These are phyloP conservation scores for Agraylea sexmaculata DNA, from an alignment of 1,140 invertebrate species.

Conservation along the genomic window DNA sequence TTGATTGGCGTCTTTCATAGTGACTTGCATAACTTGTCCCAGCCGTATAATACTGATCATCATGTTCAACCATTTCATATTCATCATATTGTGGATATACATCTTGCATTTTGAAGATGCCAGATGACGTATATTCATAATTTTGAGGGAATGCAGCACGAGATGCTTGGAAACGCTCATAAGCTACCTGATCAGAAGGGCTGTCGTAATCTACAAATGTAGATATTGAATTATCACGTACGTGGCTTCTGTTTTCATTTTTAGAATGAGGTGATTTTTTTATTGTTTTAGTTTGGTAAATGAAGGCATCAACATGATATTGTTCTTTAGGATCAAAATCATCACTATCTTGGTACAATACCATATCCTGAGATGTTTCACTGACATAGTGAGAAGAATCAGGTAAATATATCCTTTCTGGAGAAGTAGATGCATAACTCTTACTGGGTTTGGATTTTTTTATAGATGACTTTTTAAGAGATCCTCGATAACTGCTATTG, in stretches of 20 bases:
- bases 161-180: conserved; percentile 29
- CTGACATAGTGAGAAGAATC: conserved; percentile 16
- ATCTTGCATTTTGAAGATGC: conserved; percentile 38
- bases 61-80: conserved; percentile 19
- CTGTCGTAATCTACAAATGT: conserved; percentile 35
- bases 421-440: conserved; percentile 9
- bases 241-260: conserved; percentile 32
- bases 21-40: neutral
- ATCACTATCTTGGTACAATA: conserved; percentile 24
- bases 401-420: conserved; percentile 12
- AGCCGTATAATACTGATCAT: conserved; percentile 8
- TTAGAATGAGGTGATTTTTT: conserved; percentile 38
- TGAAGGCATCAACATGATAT: conserved; percentile 34
- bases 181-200: conserved; percentile 33
- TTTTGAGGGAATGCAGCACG: conserved; percentile 34
- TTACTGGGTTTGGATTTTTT: conserved; percentile 15
- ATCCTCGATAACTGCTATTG: conserved; percentile 15
- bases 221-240: conserved; percentile 31
- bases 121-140: conserved; percentile 29
- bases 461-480: conserved; percentile 11
- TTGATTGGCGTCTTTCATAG: conserved; percentile 2
- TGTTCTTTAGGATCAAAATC: conserved; percentile 25
- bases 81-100: conserved; percentile 39
- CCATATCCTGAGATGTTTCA: no score
- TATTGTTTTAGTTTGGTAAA: conserved; percentile 38